Conservation (phyloP, 2,888 invertebrate genomes). For the Megaustenia siamemsis region DNA sequence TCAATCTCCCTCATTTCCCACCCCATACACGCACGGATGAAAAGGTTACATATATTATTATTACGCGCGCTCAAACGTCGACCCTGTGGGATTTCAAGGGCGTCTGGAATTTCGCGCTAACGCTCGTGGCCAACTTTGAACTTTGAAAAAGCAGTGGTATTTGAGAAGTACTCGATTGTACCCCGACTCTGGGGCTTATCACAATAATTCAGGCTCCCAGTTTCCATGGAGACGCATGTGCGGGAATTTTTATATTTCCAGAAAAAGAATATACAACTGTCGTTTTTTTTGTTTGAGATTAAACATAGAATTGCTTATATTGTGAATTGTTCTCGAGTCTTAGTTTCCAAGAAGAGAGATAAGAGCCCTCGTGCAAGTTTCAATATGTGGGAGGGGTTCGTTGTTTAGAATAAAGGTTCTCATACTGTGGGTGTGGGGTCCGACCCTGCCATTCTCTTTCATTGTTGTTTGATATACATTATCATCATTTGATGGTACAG, state of each 20-base stretch:
- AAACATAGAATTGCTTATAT: conserved; percentile 37
- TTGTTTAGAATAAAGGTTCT: too few relatives aligned
- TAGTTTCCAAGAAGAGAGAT: neutral
- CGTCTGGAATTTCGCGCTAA: conserved; percentile 38
- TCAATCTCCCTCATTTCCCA: too few relatives aligned
- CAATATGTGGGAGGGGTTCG: neutral
- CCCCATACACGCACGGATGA: neutral
- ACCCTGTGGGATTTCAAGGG: conserved; percentile 51
- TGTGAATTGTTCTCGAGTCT: neutral
- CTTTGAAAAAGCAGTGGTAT: conserved; percentile 51
- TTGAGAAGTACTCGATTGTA: conserved; percentile 45
- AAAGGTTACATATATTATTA: conserved; percentile 39
- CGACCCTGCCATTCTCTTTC: too few relatives aligned
- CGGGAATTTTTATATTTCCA: conserved; percentile 4
- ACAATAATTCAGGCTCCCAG: conserved; percentile 41
- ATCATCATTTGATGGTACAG: too few relatives aligned
- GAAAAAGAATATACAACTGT: conserved; percentile 12
- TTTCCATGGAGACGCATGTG: conserved; percentile 42
- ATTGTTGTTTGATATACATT: too few relatives aligned
- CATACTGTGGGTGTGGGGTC: too few relatives aligned
- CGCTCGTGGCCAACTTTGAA: conserved; percentile 49
- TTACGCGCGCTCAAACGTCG: conserved; percentile 32
- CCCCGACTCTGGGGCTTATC: conserved; percentile 13
- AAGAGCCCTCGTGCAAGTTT: neutral
- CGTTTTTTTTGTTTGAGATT: conserved; percentile 23